phyloP scores from a whole-genome alignment of 2,113 vertebrate genomes.

The Mungos mungo region DNA sequence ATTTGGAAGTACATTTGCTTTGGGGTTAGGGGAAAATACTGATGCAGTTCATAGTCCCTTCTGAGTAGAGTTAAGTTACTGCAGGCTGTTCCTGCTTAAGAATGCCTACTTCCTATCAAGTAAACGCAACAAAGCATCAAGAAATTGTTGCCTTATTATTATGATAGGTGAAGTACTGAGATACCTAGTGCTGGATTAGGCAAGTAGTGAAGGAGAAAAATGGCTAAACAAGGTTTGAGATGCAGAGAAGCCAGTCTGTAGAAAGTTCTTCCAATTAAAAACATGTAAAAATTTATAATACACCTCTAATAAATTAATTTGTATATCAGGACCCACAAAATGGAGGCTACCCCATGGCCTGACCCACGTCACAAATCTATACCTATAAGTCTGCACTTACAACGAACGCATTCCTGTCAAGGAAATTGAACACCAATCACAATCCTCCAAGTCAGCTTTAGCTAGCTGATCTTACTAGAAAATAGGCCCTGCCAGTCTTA shows the following conservation, averaged over 20 bases:
- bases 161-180: not conserved
- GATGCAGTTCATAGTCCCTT: not conserved
- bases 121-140: not conserved
- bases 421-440: not conserved
- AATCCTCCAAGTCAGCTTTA: not conserved
- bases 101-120: not conserved
- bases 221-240: conserved; percentile 7
- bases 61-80: not conserved
- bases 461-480: not conserved
- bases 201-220: not conserved
- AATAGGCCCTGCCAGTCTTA: not conserved
- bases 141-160: not conserved
- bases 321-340: not conserved
- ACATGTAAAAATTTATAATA: not conserved
- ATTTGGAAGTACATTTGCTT: not conserved
- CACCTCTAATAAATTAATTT: not conserved
- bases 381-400: not conserved
- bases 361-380: not conserved
- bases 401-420: not conserved
- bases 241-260: not conserved
- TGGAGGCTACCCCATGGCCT: not conserved
- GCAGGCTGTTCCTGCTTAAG: not conserved
- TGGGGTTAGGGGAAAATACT: not conserved
- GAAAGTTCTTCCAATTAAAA: conserved; percentile 36
- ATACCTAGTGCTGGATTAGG: not conserved